A percentile compares a stretch with the other conserved stretches of the same genome.
These are phyloP conservation scores for Lepilemur septentrionalis DNA, from an alignment of 2,797 vertebrate species.

Conservation along the genomic window DNA sequence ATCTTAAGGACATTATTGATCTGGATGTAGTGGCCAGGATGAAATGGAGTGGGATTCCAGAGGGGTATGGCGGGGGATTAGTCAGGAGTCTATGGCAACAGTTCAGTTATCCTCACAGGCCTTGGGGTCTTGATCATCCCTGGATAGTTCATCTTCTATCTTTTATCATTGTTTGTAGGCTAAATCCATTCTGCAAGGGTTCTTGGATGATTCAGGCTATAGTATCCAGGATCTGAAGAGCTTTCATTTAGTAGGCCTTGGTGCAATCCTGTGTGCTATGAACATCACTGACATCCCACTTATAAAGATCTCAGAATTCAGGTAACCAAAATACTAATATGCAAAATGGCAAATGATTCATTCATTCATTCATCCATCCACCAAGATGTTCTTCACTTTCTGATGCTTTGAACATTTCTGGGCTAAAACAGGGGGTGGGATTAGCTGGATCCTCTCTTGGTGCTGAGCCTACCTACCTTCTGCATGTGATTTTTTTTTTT, in stretches of 20 bases:
- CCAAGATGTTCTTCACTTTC: not conserved
- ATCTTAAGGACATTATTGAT: not conserved
- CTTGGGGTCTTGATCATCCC: not conserved
- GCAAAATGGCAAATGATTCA: not conserved
- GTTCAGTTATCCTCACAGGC: not conserved
- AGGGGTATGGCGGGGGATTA: not conserved
- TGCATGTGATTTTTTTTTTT: not conserved
- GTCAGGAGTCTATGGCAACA: not conserved
- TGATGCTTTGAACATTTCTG: not conserved
- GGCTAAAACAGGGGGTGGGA: not conserved
- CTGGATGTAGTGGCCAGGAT: not conserved
- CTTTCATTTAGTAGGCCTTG: slow-evolving; percentile 87
- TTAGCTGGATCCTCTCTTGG: not conserved
- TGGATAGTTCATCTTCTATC: not conserved
- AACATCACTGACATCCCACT: slow-evolving; percentile 81
- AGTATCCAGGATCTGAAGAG: slow-evolving; percentile 83
- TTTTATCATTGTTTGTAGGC: slow-evolving; percentile 77
- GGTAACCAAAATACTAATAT: slow-evolving; percentile 75
- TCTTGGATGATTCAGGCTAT: slow-evolving; percentile 85
- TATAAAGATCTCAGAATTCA: slow-evolving; percentile 85
- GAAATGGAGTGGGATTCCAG: not conserved
- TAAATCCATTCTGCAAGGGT: slow-evolving; percentile 84
- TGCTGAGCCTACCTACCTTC: not conserved
- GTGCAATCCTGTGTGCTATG: slow-evolving; percentile 83
- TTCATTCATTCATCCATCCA: not conserved